A percentile compares a stretch with the other conserved stretches of the same genome.
These are phyloP conservation scores for Podabrus alpinus DNA, from an alignment of 2,888 invertebrate genomes.

Conservation along the genomic window DNA sequence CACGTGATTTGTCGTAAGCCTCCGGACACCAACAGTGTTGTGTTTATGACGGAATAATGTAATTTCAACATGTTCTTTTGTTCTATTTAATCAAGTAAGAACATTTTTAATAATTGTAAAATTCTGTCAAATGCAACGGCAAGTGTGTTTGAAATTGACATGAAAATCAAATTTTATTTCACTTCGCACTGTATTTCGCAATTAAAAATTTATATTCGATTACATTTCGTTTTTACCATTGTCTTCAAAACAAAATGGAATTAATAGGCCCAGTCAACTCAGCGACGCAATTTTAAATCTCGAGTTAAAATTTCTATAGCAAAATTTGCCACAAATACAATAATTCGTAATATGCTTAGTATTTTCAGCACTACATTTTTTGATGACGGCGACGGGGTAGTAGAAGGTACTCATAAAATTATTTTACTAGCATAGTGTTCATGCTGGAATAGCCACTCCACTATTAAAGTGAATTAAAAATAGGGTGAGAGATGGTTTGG, in stretches of 20 bases:
- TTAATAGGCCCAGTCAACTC: not conserved
- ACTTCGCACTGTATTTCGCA: not conserved
- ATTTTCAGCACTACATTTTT: too few relatives aligned
- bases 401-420: too few relatives aligned
- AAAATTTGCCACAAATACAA: not conserved
- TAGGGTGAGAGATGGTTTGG: too few relatives aligned
- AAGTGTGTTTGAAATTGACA: not conserved
- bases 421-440: too few relatives aligned
- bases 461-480: too few relatives aligned
- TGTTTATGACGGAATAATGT: slow-evolving; percentile 34
- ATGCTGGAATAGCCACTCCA: too few relatives aligned
- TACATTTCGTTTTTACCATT: not conserved
- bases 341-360: not conserved
- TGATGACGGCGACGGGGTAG: too few relatives aligned
- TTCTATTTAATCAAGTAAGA: slow-evolving; percentile 33
- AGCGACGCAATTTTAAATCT: not conserved
- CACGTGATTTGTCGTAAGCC: slow-evolving; percentile 36
- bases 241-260: not conserved
- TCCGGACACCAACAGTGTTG: slow-evolving; percentile 27
- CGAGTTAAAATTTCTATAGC: not conserved
- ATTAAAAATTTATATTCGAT: not conserved
- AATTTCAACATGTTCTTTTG: slow-evolving; percentile 32
- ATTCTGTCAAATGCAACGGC: not conserved
- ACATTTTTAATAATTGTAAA: slow-evolving; percentile 11
- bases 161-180: not conserved